Evolutionary conservation across 1,140 invertebrate genomes (phyloP).

Genomic region (Cylas formicarius): DNA sequence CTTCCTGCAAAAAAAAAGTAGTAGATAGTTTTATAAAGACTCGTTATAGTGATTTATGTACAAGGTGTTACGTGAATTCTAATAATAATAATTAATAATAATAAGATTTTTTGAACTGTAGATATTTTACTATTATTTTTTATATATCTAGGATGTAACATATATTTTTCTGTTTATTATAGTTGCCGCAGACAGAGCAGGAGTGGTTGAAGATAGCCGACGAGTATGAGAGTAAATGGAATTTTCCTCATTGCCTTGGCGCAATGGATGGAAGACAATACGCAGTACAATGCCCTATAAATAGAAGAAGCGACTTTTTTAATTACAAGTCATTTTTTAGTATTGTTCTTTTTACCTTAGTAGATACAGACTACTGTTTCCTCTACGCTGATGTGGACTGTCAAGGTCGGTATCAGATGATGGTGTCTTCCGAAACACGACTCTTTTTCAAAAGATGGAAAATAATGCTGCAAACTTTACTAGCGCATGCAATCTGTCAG

Average conservation of each 20-base stretch:
- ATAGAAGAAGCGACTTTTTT: conserved; percentile 22
- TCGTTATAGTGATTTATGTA: too few relatives aligned
- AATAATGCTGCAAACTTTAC: conserved; percentile 1
- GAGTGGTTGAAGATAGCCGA: conserved; percentile 8
- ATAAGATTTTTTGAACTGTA: too few relatives aligned
- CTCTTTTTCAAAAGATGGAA: not conserved
- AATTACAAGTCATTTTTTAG: conserved; percentile 30
- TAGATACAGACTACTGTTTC: conserved; percentile 28
- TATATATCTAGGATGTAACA: too few relatives aligned
- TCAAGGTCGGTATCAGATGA: conserved; percentile 28
- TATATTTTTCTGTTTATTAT: too few relatives aligned
- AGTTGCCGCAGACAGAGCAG: conserved; percentile 7
- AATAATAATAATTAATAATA: too few relatives aligned
- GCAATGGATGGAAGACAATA: conserved; percentile 33
- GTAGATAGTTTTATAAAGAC: too few relatives aligned
- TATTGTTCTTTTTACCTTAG: conserved; percentile 24
- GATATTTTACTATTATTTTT: too few relatives aligned
- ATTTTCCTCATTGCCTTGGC: conserved; percentile 35
- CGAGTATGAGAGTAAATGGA: conserved; percentile 25
- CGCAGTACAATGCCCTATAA: conserved; percentile 19
- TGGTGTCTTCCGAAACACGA: conserved; percentile 8
- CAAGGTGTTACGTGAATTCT: too few relatives aligned
- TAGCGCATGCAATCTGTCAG: conserved; percentile 31
- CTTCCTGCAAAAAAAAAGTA: too few relatives aligned
- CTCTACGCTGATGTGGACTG: conserved; percentile 37